Conservation (phyloP, 2,888 invertebrate genomes). For the Drosophila falleni region DNA sequence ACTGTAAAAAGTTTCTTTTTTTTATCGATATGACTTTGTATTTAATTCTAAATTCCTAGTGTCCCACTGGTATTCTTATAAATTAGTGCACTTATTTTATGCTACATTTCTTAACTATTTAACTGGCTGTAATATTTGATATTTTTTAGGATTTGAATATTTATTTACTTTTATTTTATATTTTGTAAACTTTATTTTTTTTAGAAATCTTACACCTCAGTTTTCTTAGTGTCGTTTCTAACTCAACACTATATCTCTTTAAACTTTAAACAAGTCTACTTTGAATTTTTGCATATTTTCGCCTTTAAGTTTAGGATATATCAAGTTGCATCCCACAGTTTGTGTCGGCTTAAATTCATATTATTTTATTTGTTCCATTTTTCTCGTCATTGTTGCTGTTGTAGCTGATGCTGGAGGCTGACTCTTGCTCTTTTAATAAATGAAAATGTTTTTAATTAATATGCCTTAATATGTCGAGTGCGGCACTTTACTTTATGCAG, state of each 20-base stretch:
- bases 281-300: not conserved
- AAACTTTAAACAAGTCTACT: no score
- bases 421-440: conserved; percentile 70
- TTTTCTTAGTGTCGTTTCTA: no score
- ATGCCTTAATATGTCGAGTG: conserved; percentile 78
- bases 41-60: no score
- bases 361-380: conserved; percentile 1
- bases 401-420: conserved; percentile 23
- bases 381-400: not conserved
- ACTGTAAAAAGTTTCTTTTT: not conserved
- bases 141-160: not conserved
- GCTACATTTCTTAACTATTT: not conserved
- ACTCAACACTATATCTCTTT: no score
- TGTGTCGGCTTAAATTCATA: conserved; percentile 5
- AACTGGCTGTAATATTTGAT: conserved; percentile 1
- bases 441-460: conserved; percentile 76
- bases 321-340: conserved; percentile 8
- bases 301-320: conserved; percentile 10
- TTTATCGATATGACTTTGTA: no score
- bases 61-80: no score
- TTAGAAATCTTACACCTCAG: no score
- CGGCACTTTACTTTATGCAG: conserved; percentile 51
- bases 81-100: no score
- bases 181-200: no score
- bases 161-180: no score